Base-by-base conservation (phyloP, 2,113 vertebrate genomes). In the Silurus asotus region DNA sequence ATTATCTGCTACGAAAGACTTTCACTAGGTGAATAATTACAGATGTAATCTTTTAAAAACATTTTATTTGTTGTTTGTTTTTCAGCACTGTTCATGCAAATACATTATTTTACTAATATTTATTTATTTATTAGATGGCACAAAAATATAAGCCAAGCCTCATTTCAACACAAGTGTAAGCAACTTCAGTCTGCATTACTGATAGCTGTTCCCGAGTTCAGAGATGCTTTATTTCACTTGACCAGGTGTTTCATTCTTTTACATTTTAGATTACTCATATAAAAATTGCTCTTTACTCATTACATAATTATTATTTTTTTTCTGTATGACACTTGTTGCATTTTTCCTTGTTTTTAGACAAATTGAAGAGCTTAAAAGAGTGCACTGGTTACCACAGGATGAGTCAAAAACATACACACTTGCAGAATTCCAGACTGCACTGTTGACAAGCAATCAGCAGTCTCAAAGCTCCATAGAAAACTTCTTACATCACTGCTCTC, bases 151-250 rank as follows among this genome's bases (percentile, higher is more conserved):
- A 90, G 85, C 15, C 83, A 77, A 6, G 84, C 81, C 0, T 0
- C 48, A 3, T 92, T 96, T 51, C 80, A 91, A 53, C 93, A 82
- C 25, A 85, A 75, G 15, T 84, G 56, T 8, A 49, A 86, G 5
- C 17, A 88, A 13, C 90, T 97, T 64, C 88, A 88, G 37, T 87
- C 82, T 4, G 76, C 83, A 8, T 90, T 97, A 74, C 90, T 96
- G n/a, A 81, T 88, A 4, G 91, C 92, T 1, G 93, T 96, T 3
- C 96, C 96, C 13, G 96, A 95, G 86, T 97, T 96, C 90, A 94
- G 95, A 82, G 90, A 88, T 4, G 94, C 93, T 0, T 90, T 97
- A 48, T 88, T 95, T 25, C 92, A 96, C 5, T 88, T 97, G 23
- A 93, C 82, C 89, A 93, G 95, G 97, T 96, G 58, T 83, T 62